Base-by-base conservation (phyloP, 1,140 invertebrate genomes). In the Achroia grisella region DNA sequence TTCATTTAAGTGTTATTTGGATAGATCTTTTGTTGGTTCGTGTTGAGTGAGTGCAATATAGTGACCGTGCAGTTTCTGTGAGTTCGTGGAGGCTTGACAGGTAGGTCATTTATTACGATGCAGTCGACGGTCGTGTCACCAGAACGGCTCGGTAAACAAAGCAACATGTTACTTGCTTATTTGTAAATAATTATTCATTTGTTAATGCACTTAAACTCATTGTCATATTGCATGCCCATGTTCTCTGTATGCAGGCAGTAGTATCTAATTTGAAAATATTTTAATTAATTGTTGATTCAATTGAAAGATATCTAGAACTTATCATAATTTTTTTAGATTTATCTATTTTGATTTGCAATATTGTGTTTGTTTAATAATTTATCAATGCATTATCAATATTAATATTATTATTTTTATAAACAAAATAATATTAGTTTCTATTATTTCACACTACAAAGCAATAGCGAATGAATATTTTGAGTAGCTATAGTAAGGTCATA, bases 131-230 rank as follows among this genome's bases (percentile, higher is more conserved):
- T 58, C 55, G 40, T 56, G 56, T 48, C 59, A 71, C 62, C 45
- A 45, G 35, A 37, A 17, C 30, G 40, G 15, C 13, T 31, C 50
- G 40, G 66, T 70, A 70, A 70, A 66, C 62, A 56, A 64, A 61
- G 58, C 58, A 71, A 64, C 71, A 72, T 73, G 73, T 45, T 34
- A 37, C n/a, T 69, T 71, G 59, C 64, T 49, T 53, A 39, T 62
- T 66, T 67, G 63, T 72, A 71, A 74, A 68, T 70, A 72, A 39
- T 40, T 39, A 14, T 17, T 9, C 14, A 17, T 13, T 23, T 37
- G 13, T 15, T 17, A 37, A 37, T 37, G 35, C 35, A 37, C 15
- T 37, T 37, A 37, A 8, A 23, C 14, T 37, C 5, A 12, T 9
- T 1, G 12, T 9, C 14, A n/a, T 12, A 10, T 15, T 4, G n/a